A percentile compares a stretch with the other conserved stretches of the same genome.
Conservation (phyloP, 2,888 invertebrate species). For the Pterobdella sp. region DNA sequence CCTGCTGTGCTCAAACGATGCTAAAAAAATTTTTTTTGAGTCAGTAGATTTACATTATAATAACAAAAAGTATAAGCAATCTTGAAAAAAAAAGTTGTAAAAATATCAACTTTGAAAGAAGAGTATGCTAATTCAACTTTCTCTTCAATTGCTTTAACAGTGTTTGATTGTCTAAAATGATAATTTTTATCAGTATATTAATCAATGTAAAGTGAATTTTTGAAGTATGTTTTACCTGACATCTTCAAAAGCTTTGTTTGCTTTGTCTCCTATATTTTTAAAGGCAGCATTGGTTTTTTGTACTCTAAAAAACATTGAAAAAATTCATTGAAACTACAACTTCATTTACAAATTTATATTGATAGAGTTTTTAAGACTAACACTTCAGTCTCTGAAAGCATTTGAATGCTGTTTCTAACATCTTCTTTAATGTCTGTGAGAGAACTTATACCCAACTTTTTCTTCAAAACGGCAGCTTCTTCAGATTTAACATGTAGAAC, state of each 20-base stretch:
- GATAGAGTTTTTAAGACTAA: neutral
- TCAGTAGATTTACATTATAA: too few relatives aligned
- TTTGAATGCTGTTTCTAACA: neutral
- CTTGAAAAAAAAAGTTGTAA: too few relatives aligned
- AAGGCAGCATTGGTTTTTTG: neutral
- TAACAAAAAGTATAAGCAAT: too few relatives aligned
- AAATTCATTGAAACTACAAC: neutral
- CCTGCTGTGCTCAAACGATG: neutral
- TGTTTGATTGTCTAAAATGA: neutral
- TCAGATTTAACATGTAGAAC: too few relatives aligned
- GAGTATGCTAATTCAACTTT: neutral
- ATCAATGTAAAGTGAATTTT: neutral
- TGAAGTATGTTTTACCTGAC: neutral
- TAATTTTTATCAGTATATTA: neutral
- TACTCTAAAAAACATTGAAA: neutral
- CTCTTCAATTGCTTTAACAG: constrained; percentile 1
- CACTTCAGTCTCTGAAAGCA: neutral
- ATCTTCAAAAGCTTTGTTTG: constrained; percentile 11
- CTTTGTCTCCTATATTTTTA: neutral
- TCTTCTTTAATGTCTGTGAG: neutral
- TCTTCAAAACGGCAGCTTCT: neutral
- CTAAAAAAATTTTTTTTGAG: too few relatives aligned
- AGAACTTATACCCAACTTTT: neutral
- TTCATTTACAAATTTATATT: neutral
- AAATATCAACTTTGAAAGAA: neutral